These are phyloP conservation scores for Anarsia innoxiella DNA, from an alignment of 2,888 invertebrate genomes.

Conservation along the genomic window DNA sequence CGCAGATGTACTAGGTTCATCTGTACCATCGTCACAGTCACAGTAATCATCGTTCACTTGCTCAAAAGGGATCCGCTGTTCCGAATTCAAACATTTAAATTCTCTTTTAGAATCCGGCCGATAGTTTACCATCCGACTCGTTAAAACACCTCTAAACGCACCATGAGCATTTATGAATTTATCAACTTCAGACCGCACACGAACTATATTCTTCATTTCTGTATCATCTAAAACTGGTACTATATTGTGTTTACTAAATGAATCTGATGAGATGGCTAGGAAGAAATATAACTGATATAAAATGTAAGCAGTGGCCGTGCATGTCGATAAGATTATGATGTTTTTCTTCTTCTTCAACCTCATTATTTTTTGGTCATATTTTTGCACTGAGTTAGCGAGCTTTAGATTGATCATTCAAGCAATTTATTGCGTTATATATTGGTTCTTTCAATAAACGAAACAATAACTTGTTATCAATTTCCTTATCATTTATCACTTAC, in stretches of 20 bases:
- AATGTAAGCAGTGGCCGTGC: slow-evolving; percentile 49
- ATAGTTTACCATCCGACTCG: slow-evolving; percentile 47
- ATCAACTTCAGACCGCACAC: slow-evolving; percentile 50
- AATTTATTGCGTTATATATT: too few relatives aligned
- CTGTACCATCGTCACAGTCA: slow-evolving; percentile 87
- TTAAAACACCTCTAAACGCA: slow-evolving; percentile 54
- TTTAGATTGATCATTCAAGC: too few relatives aligned
- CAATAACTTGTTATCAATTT: too few relatives aligned
- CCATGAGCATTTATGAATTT: slow-evolving; percentile 56
- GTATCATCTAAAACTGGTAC: slow-evolving; percentile 41
- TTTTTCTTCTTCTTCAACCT: slow-evolving; percentile 49
- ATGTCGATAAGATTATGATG: slow-evolving; percentile 45
- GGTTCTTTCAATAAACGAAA: too few relatives aligned
- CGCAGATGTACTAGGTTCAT: slow-evolving; percentile 91
- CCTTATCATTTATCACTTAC: too few relatives aligned
- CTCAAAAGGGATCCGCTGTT: slow-evolving; percentile 49
- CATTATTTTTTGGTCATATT: background rate
- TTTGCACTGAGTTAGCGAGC: too few relatives aligned
- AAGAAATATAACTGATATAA: slow-evolving; percentile 66
- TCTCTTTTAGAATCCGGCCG: slow-evolving; percentile 47
- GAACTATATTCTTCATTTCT: slow-evolving; percentile 32
- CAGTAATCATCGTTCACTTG: slow-evolving; percentile 89
- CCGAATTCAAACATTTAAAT: slow-evolving; percentile 59
- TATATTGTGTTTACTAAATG: slow-evolving; percentile 31
- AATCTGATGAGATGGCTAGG: slow-evolving; percentile 46